These are phyloP conservation scores for Sebastes itinus DNA, from an alignment of 2,797 vertebrate species.

Conservation along the genomic window DNA sequence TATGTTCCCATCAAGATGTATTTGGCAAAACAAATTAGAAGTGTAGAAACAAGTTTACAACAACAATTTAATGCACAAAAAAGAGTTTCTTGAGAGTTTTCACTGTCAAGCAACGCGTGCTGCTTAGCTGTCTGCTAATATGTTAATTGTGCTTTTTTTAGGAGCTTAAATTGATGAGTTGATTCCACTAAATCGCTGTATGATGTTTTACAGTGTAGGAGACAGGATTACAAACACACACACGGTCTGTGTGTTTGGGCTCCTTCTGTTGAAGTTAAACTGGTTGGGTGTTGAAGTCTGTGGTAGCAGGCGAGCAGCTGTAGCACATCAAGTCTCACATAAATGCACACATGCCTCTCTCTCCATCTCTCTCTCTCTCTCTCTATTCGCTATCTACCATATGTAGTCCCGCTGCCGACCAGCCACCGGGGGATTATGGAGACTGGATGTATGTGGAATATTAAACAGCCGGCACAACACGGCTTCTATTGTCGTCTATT, in stretches of 20 bases:
- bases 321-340: conserved; percentile 33
- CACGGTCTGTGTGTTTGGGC: neutral
- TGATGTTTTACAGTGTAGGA: neutral
- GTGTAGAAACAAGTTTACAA: neutral
- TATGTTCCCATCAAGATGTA: neutral
- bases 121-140: neutral
- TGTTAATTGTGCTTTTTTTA: neutral
- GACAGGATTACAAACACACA: neutral
- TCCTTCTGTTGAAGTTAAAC: conserved; percentile 20
- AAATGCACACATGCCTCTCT: conserved; percentile 3
- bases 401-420: conserved; percentile 21
- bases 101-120: neutral
- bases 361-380: neutral
- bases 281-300: neutral
- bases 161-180: neutral
- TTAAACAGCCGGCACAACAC: conserved; percentile 54
- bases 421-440: conserved; percentile 54
- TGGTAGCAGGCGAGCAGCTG: conserved; percentile 41
- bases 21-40: neutral
- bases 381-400: neutral
- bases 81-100: neutral
- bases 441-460: conserved; percentile 60
- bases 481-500: conserved; percentile 46
- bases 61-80: neutral
- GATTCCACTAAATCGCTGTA: neutral